These are phyloP conservation scores for Aphidius gifuensis DNA, from an alignment of 1,140 invertebrate species.

Conservation along the genomic window DNA sequence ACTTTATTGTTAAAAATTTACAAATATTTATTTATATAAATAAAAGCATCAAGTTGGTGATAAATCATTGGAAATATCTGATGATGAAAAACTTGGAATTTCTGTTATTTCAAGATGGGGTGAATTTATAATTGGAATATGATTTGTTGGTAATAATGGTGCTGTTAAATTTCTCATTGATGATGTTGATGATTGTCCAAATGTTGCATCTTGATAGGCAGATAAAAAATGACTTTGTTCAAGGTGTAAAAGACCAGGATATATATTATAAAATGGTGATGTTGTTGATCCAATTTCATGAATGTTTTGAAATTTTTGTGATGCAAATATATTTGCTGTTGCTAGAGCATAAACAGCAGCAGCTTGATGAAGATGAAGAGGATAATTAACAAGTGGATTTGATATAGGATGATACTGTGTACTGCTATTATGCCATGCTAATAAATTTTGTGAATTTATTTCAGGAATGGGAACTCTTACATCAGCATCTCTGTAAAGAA, in stretches of 20 bases:
- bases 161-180: too few species aligned
- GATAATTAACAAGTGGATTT: conserved; percentile 16
- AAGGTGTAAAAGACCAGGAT: conserved; percentile 6
- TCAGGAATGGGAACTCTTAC: not conserved
- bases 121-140: too few species aligned
- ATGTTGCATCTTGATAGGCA: too few species aligned
- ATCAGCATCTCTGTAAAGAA: conserved; percentile 15
- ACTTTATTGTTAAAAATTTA: too few species aligned
- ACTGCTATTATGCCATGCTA: conserved; percentile 6
- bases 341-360: conserved; percentile 26
- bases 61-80: too few species aligned
- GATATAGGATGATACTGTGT: conserved; percentile 8
- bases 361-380: conserved; percentile 25
- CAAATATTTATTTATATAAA: too few species aligned
- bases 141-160: too few species aligned
- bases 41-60: too few species aligned
- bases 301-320: conserved; percentile 11
- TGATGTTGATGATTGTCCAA: too few species aligned
- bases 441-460: conserved; percentile 1
- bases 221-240: not conserved
- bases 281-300: not conserved
- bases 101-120: too few species aligned
- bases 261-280: conserved; percentile 13
- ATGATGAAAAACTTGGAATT: too few species aligned
- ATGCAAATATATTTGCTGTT: conserved; percentile 25